Percentiles rank a stretch among this genome's conserved stretches.
phyloP scores from a whole-genome alignment of 1,140 invertebrate species.

The Uloborus diversus region DNA sequence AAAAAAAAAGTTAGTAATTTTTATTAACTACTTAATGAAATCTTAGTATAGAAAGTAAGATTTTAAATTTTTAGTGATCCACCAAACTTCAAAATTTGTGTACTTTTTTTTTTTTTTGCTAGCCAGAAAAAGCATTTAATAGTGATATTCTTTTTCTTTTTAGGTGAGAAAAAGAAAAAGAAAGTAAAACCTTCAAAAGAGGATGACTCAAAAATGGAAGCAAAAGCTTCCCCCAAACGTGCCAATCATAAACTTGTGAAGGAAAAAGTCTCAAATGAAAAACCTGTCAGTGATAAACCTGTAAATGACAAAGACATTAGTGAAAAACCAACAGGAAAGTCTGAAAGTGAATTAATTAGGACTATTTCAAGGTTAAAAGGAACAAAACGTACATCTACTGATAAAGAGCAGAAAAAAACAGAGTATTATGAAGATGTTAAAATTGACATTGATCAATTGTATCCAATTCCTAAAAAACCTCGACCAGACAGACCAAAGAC shows the following conservation, averaged over 20 bases:
- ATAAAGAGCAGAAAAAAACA: conserved; percentile 30
- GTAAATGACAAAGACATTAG: too few relatives aligned
- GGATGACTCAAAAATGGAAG: conserved; percentile 66
- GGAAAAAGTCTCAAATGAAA: too few relatives aligned
- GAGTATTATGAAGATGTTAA: conserved; percentile 52
- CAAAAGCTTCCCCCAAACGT: background rate
- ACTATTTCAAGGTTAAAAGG: conserved; percentile 24
- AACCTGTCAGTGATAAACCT: background rate
- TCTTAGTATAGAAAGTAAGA: background rate
- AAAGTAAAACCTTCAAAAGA: conserved; percentile 66
- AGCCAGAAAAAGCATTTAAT: too few relatives aligned
- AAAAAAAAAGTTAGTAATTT: background rate
- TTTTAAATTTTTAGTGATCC: background rate
- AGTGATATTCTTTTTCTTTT: too few relatives aligned
- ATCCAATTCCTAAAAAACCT: conserved; percentile 58
- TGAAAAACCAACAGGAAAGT: too few relatives aligned
- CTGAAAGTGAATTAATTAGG: too few relatives aligned
- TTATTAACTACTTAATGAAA: background rate
- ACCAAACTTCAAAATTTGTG: background rate
- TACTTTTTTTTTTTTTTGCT: background rate
- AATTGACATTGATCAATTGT: conserved; percentile 49
- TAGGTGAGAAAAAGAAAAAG: conserved; percentile 62
- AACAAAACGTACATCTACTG: conserved; percentile 23
- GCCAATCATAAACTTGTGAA: background rate
- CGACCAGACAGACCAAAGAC: conserved; percentile 74